Evolutionary conservation across 2,888 invertebrate species (phyloP).

Genomic region (Abscondita cerata): DNA sequence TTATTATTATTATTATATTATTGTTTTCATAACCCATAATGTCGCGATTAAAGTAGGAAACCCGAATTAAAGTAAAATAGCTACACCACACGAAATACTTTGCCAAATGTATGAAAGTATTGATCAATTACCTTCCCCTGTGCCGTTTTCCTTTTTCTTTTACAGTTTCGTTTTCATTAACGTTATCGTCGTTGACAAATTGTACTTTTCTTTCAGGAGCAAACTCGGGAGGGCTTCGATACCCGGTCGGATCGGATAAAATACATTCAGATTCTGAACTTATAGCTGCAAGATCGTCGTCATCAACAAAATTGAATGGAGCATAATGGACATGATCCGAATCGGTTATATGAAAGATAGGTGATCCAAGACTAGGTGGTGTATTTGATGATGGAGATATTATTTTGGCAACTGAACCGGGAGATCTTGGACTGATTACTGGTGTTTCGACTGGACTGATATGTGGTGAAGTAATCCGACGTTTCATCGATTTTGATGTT

Average conservation of each 20-base stretch:
- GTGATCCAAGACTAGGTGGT: conserved; percentile 39
- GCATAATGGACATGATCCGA: conserved; percentile 42
- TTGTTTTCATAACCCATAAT: too few relatives aligned
- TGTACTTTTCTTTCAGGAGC: conserved; percentile 61
- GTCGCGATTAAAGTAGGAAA: too few relatives aligned
- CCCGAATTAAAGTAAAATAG: too few relatives aligned
- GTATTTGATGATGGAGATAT: conserved; percentile 31
- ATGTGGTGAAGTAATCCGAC: conserved; percentile 51
- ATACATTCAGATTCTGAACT: conserved; percentile 57
- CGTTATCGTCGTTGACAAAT: conserved; percentile 51
- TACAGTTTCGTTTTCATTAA: conserved; percentile 43
- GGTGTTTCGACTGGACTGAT: conserved; percentile 37
- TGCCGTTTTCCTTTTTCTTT: conserved; percentile 54
- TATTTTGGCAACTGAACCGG: conserved; percentile 31
- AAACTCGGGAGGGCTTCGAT: conserved; percentile 45
- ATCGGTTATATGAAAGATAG: conserved; percentile 42
- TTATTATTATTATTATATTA: too few relatives aligned
- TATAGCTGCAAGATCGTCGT: conserved; percentile 48
- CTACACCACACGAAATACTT: too few relatives aligned
- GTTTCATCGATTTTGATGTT: conserved; percentile 65
- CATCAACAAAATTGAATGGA: conserved; percentile 44
- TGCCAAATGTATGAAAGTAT: neutral
- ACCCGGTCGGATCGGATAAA: conserved; percentile 56
- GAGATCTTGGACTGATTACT: conserved; percentile 47
- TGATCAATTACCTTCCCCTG: conserved; percentile 57